Percentiles rank a stretch among this genome's conserved stretches.
Evolutionary conservation across 2,888 invertebrate genomes (phyloP).

Genomic region (Xylota sylvarum): DNA sequence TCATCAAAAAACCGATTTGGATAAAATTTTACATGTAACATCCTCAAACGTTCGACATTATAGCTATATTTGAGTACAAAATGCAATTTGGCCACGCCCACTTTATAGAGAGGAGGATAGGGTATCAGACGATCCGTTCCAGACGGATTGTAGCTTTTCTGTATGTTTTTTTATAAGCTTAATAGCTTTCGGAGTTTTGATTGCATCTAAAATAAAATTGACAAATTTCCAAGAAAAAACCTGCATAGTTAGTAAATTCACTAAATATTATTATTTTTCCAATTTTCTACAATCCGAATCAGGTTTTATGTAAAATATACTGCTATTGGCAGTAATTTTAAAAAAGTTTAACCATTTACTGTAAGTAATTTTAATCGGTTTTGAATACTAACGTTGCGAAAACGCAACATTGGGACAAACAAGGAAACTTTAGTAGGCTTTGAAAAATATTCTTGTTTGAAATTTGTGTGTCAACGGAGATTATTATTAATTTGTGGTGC

Average conservation of each 20-base stretch:
- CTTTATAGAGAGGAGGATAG: too few relatives aligned
- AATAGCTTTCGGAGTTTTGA: neutral
- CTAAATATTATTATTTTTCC: neutral
- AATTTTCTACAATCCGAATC: neutral
- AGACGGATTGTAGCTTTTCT: too few relatives aligned
- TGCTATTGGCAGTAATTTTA: neutral
- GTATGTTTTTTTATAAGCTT: too few relatives aligned
- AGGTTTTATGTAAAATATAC: neutral
- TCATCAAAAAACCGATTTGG: too few relatives aligned
- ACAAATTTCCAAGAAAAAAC: neutral
- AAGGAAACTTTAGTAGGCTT: neutral
- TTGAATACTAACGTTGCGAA: slow-evolving; percentile 1
- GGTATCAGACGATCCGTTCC: too few relatives aligned
- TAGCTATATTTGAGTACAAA: too few relatives aligned
- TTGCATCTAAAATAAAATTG: slow-evolving; percentile 4
- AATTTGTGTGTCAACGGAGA: neutral
- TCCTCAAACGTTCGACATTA: too few relatives aligned
- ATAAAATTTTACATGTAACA: too few relatives aligned
- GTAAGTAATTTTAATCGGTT: neutral
- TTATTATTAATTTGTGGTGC: neutral
- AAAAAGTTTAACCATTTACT: neutral
- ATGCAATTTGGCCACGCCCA: too few relatives aligned
- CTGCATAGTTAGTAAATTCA: neutral
- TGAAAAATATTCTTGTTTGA: neutral
- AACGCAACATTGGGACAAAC: too few relatives aligned